Evolutionary conservation across 2,113 vertebrate species (phyloP).

Genomic region (Psittacara wagleri): DNA sequence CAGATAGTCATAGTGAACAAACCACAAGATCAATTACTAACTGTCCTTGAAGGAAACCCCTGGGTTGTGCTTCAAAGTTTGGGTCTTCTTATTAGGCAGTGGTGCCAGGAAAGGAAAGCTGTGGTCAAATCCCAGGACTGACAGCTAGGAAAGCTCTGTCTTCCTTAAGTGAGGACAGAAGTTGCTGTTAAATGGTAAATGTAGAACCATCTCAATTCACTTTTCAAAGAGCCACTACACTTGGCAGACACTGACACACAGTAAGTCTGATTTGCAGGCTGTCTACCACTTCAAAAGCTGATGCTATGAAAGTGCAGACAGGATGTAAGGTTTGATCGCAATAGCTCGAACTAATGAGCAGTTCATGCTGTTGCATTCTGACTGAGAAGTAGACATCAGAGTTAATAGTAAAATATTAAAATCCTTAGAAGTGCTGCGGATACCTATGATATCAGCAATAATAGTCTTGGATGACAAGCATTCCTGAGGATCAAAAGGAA

Average conservation of each 20-base stretch:
- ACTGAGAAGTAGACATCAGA: slow-evolving; percentile 20
- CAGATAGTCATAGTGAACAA: background rate
- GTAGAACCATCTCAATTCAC: background rate
- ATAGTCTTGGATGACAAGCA: background rate
- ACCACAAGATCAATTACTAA: background rate
- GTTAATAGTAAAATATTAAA: slow-evolving; percentile 38
- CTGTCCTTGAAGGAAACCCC: background rate
- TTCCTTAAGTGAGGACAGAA: background rate
- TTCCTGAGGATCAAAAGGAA: slow-evolving; percentile 18
- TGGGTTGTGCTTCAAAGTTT: background rate
- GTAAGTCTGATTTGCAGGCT: slow-evolving; percentile 19
- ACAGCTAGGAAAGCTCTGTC: background rate
- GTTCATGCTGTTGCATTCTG: background rate
- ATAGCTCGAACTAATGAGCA: slow-evolving; percentile 38
- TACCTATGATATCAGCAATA: slow-evolving; percentile 23
- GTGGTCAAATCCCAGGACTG: background rate
- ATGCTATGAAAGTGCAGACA: slow-evolving; percentile 24
- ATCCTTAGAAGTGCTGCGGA: background rate
- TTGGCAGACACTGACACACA: background rate
- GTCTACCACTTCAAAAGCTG: slow-evolving; percentile 43
- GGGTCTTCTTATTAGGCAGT: background rate
- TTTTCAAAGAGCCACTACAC: slow-evolving; percentile 10
- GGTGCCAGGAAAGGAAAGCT: background rate
- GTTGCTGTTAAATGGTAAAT: background rate
- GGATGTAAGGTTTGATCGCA: slow-evolving; percentile 13